These are phyloP conservation scores for Zapornia atra DNA, from an alignment of 2,113 vertebrate species.

Conservation along the genomic window DNA sequence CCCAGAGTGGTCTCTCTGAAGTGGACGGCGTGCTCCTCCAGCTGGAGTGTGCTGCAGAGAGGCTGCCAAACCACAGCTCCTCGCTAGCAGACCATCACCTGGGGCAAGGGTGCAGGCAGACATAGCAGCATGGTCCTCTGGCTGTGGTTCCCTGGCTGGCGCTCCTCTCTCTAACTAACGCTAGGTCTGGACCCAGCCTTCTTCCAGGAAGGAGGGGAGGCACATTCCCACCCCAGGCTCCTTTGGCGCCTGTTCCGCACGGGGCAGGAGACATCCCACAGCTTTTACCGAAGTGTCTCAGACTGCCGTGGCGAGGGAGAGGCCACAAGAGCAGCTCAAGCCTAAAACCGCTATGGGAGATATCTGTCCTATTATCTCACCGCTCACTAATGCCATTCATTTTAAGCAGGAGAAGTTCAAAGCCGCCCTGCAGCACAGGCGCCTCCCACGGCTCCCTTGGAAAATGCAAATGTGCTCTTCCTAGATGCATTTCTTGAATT, in stretches of 20 bases:
- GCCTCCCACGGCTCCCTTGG: background rate
- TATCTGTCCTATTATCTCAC: constrained; percentile 22
- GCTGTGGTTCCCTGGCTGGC: accelerated
- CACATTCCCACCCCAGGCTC: accelerated
- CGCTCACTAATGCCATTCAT: constrained; percentile 29
- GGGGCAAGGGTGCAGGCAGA: background rate
- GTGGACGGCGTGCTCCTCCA: background rate
- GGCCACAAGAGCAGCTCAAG: background rate
- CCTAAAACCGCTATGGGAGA: background rate
- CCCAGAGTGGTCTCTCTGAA: background rate
- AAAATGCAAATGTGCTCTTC: constrained; percentile 47
- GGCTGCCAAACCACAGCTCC: background rate
- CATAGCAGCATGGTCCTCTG: background rate
- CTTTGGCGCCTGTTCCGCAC: accelerated
- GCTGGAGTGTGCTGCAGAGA: background rate
- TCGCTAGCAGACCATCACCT: background rate
- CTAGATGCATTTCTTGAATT: constrained; percentile 44
- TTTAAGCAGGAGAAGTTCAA: constrained; percentile 24
- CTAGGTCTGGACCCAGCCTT: background rate
- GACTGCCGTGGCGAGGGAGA: background rate
- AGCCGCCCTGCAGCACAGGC: background rate
- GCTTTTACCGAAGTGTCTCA: background rate
- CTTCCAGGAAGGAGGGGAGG: accelerated
- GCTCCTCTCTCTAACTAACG: accelerated
- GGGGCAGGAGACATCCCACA: accelerated